phyloP scores from a whole-genome alignment of 2,888 invertebrate species.

The Pristionchus entomophagus region DNA sequence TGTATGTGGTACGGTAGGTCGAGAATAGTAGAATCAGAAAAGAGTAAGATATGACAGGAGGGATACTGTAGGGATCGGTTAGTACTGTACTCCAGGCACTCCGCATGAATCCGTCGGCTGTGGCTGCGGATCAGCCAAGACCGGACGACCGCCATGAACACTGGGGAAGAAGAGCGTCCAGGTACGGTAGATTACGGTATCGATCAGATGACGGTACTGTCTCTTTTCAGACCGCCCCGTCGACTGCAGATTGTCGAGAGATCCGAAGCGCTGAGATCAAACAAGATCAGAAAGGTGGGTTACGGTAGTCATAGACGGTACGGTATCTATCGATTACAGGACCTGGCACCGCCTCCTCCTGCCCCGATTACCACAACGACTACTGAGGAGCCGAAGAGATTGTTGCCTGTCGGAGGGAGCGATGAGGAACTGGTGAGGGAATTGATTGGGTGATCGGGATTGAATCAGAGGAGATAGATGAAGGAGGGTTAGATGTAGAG shows the following conservation, averaged over 20 bases:
- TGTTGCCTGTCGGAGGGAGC: background rate
- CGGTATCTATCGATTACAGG: background rate
- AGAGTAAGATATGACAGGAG: slow-evolving; percentile 33
- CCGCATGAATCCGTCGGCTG: slow-evolving; percentile 24
- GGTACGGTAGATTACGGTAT: background rate
- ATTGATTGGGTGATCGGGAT: background rate
- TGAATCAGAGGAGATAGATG: background rate
- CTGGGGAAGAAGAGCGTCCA: background rate
- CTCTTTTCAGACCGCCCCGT: background rate
- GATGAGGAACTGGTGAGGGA: background rate
- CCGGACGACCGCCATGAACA: background rate
- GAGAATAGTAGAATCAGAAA: slow-evolving; percentile 57
- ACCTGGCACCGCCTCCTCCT: background rate
- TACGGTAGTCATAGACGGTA: background rate
- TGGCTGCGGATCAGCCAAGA: slow-evolving; percentile 16
- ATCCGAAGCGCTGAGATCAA: background rate
- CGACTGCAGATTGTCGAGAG: slow-evolving; percentile 2
- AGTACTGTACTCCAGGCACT: slow-evolving; percentile 15
- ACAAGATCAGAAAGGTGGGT: background rate
- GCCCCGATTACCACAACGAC: background rate
- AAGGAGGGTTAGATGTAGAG: too few species aligned
- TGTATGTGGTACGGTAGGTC: too few species aligned
- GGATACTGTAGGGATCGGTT: slow-evolving; percentile 15
- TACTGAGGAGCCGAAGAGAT: background rate
- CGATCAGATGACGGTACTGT: background rate